phyloP scores from a whole-genome alignment of 1,140 invertebrate species.

The Drosophila miranda region DNA sequence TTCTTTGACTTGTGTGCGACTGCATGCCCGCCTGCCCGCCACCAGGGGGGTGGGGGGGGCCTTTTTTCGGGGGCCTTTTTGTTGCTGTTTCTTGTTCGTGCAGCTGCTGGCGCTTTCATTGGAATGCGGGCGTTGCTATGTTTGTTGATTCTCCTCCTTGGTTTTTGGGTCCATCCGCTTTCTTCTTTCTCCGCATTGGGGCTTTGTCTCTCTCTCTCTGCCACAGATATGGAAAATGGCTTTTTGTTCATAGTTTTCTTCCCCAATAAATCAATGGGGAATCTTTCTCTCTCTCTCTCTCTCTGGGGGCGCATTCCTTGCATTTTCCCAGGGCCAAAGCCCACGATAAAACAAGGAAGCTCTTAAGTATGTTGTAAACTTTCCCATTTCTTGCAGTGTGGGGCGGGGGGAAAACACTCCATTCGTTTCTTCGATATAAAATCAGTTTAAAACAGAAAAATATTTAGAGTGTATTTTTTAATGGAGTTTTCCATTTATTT shows the following conservation, averaged over 20 bases:
- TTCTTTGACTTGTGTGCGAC: constrained; percentile 78
- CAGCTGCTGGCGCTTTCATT: constrained; percentile 74
- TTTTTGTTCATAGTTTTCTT: constrained; percentile 24
- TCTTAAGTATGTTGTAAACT: constrained; percentile 28
- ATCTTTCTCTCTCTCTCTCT: constrained; percentile 20
- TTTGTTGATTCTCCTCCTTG: constrained; percentile 49
- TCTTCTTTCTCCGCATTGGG: constrained; percentile 6
- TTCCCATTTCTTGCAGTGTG: not conserved
- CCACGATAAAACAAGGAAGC: constrained; percentile 12
- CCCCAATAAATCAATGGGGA: constrained; percentile 67
- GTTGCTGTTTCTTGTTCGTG: constrained; percentile 51
- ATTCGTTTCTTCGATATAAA: not conserved
- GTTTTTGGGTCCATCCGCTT: constrained; percentile 15
- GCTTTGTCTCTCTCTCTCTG: constrained; percentile 36
- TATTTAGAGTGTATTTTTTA: too few species aligned
- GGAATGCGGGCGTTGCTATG: constrained; percentile 73
- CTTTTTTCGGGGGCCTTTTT: not conserved
- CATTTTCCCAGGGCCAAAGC: constrained; percentile 37
- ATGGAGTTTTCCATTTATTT: too few species aligned
- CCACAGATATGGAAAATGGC: constrained; percentile 52
- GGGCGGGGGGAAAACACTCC: not conserved
- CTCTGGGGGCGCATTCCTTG: constrained; percentile 39
- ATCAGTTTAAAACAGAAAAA: too few species aligned
- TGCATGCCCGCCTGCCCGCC: constrained; percentile 42
- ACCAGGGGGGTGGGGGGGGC: too few species aligned